A percentile compares a stretch with the other conserved stretches of the same genome.
phyloP scores from a whole-genome alignment of 53 echinoderm and acorn worm species.

The Zoroaster sp. region DNA sequence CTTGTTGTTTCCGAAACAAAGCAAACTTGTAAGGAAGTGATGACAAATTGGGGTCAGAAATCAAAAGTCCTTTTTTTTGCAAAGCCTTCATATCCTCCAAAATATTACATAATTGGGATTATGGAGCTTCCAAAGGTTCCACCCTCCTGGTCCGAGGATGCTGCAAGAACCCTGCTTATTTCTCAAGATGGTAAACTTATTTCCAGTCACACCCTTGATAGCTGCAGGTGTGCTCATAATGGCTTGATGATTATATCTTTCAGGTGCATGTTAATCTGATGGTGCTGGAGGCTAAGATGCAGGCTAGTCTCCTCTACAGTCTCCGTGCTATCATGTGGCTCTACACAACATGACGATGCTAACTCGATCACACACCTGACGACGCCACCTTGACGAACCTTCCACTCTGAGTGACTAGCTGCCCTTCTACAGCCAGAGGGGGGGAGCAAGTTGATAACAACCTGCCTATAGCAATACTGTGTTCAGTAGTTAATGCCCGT shows the following conservation, averaged over 20 bases:
- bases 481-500: constrained; percentile 23
- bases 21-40: too few species aligned
- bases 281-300: constrained; percentile 96
- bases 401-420: not conserved
- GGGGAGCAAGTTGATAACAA: not conserved
- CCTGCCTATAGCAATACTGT: constrained; percentile 39
- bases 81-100: too few species aligned
- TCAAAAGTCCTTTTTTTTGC: too few species aligned
- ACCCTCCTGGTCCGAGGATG: too few species aligned
- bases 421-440: constrained; percentile 1
- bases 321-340: constrained; percentile 89
- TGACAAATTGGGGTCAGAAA: too few species aligned
- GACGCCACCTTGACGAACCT: not conserved
- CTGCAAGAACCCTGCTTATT: too few species aligned
- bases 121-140: too few species aligned
- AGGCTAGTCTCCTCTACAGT: constrained; percentile 93
- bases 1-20: too few species aligned
- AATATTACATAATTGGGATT: too few species aligned
- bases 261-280: constrained; percentile 98
- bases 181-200: too few species aligned
- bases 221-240: too few species aligned
- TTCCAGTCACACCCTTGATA: too few species aligned
- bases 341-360: constrained; percentile 90
- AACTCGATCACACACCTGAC: not conserved
- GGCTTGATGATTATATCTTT: not conserved